A percentile compares a stretch with the other conserved stretches of the same genome.
Conservation (phyloP, 2,797 vertebrate species). For the Macroramphosus scolopax region DNA sequence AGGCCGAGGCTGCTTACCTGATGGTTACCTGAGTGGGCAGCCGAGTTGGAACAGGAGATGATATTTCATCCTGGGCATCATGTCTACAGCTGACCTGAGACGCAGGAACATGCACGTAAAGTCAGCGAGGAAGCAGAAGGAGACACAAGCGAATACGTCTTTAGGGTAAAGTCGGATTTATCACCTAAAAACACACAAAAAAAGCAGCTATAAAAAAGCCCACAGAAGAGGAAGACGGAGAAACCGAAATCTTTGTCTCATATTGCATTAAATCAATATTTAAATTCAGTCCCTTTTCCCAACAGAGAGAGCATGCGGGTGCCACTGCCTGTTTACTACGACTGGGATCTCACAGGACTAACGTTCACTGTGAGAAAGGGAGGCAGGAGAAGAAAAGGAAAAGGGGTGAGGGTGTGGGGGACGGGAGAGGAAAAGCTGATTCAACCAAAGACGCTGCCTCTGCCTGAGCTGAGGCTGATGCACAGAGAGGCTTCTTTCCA, state of each 20-base stretch:
- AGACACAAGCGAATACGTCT: neutral
- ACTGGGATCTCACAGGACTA: conserved; percentile 46
- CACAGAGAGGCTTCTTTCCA: conserved; percentile 24
- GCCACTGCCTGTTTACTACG: conserved; percentile 58
- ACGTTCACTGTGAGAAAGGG: conserved; percentile 35
- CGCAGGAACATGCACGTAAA: conserved; percentile 4
- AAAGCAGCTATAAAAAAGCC: conserved; percentile 33
- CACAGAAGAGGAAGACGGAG: conserved; percentile 7
- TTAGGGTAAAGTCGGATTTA: conserved; percentile 7
- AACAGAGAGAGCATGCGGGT: conserved; percentile 40
- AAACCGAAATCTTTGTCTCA: conserved; percentile 47
- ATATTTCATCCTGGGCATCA: conserved; percentile 68
- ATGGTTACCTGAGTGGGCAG: conserved; percentile 55
- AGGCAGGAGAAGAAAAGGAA: conserved; percentile 27
- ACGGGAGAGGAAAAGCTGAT: conserved; percentile 50
- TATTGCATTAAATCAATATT: conserved; percentile 62
- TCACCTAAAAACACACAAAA: conserved; percentile 35
- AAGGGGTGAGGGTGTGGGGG: conserved; percentile 3
- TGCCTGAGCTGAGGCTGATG: conserved; percentile 22
- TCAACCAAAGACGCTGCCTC: conserved; percentile 46
- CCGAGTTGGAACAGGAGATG: conserved; percentile 46
- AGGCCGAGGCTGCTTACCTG: conserved; percentile 34
- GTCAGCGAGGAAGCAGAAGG: too few relatives aligned
- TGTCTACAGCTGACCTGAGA: conserved; percentile 25
- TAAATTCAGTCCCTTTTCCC: conserved; percentile 51